Evolutionary conservation across 2,113 vertebrate species (phyloP).

Genomic region (Raphicerus campestris): DNA sequence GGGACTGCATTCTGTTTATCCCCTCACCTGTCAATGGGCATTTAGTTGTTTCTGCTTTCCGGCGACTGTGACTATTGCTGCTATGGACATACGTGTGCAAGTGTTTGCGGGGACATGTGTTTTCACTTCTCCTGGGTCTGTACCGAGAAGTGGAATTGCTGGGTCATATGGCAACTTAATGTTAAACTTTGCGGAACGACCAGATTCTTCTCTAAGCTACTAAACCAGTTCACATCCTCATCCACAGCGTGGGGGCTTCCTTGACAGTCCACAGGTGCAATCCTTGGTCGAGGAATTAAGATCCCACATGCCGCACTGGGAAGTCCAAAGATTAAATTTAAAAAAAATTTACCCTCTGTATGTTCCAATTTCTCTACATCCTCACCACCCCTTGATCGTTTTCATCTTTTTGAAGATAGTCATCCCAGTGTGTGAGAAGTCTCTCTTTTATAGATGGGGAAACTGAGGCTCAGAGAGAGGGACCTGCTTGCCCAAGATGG

Average conservation of each 20-base stretch:
- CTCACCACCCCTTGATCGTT: fast-evolving
- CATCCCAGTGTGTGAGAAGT: neutral
- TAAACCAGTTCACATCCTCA: neutral
- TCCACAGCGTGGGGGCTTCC: neutral
- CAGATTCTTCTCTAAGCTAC: fast-evolving
- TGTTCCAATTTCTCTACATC: neutral
- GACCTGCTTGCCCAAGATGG: neutral
- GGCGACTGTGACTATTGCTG: fast-evolving
- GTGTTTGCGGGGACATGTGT: neutral
- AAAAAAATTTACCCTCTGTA: neutral
- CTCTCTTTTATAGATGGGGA: neutral
- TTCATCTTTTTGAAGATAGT: neutral
- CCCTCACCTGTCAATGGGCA: fast-evolving
- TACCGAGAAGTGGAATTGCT: neutral
- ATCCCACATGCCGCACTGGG: neutral
- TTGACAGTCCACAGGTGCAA: neutral
- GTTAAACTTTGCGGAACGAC: neutral
- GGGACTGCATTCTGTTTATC: neutral
- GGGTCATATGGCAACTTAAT: neutral
- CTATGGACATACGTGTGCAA: neutral
- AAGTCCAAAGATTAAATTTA: neutral
- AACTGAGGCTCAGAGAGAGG: neutral
- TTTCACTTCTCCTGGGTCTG: neutral
- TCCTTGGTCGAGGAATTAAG: neutral
- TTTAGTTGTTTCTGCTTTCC: fast-evolving